Evolutionary conservation across 2,888 invertebrate species (phyloP).

Genomic region (Trachelus iudaicus): DNA sequence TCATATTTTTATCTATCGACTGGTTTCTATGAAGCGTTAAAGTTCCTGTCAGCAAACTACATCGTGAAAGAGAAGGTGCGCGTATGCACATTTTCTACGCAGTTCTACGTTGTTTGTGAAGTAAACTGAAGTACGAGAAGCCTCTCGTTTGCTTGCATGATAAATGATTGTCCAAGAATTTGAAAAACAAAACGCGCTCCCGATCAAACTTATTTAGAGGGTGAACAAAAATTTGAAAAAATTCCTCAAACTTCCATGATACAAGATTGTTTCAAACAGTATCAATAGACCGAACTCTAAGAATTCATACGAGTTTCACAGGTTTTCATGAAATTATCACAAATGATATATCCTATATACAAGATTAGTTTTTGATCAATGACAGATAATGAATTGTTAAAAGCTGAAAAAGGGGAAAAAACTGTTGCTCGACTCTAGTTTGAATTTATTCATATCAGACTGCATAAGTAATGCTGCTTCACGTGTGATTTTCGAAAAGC

Average conservation of each 20-base stretch:
- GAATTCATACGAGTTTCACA: background rate
- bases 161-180: background rate
- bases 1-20: background rate
- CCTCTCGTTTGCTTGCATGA: slow-evolving; percentile 33
- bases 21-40: slow-evolving; percentile 25
- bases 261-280: background rate
- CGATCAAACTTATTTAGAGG: background rate
- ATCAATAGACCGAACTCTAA: background rate
- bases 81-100: slow-evolving; percentile 21
- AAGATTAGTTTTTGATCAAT: background rate
- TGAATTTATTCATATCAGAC: background rate
- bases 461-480: background rate
- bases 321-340: background rate
- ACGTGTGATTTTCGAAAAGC: slow-evolving; percentile 19
- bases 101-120: slow-evolving; percentile 35
- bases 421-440: background rate
- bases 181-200: background rate
- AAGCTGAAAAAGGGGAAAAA: background rate
- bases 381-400: background rate
- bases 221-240: background rate
- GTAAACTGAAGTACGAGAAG: slow-evolving; percentile 33
- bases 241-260: background rate
- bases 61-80: slow-evolving; percentile 19
- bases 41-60: slow-evolving; percentile 24
- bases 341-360: background rate